Evolutionary conservation across 2,888 invertebrate species (phyloP), one percentile per base, ranked within the genome.

Genomic region (Corbicula japonica): DNA sequence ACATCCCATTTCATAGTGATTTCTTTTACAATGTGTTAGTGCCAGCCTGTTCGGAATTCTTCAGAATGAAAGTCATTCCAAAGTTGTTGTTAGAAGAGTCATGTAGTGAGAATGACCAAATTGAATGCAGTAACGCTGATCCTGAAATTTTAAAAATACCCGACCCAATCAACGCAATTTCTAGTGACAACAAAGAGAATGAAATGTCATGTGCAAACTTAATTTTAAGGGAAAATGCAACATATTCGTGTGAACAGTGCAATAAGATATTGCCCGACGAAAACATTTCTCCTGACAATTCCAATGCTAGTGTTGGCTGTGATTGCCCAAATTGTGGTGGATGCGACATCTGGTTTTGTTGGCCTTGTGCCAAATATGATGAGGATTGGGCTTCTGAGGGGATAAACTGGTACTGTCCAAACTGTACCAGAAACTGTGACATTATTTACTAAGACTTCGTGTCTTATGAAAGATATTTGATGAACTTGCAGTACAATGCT

Each of bases 271-370:
- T 76, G 12, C 75, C 75, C 15, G 75, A 76, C 2, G 56, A 58
- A 15, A 32, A 60, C n/a, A 38, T 68, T 18, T 4, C 32, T 6
- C 28, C 46, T 23, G 75, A 76, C 35, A 69, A 69, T 48, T 54
- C 69, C 1, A 50, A 76, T 50, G 71, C 71, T 18, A 76, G 76
- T 65, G 76, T 76, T 30, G 76, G 76, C 8, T 65, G 76, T 60
- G 76, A 76, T 41, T 76, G 76, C 28, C 41, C 56, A 5, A 76
- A 76, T 44, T 76, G 76, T 65, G 73, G 66, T 1, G 63, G 58
- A 0, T 76, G 76, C 65, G 60, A 72, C 50, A 38, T 65, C 12
- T 76, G 71, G 76, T 38, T 65, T 18, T 76, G 76, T 60, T 76
- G 65, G 76, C 71, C 71, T 18, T 71, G 71, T 58, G 71, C 76